Evolutionary conservation across 2,888 invertebrate species (phyloP), one percentile per base, ranked within the genome.

Genomic region (Bombyx huttoni): DNA sequence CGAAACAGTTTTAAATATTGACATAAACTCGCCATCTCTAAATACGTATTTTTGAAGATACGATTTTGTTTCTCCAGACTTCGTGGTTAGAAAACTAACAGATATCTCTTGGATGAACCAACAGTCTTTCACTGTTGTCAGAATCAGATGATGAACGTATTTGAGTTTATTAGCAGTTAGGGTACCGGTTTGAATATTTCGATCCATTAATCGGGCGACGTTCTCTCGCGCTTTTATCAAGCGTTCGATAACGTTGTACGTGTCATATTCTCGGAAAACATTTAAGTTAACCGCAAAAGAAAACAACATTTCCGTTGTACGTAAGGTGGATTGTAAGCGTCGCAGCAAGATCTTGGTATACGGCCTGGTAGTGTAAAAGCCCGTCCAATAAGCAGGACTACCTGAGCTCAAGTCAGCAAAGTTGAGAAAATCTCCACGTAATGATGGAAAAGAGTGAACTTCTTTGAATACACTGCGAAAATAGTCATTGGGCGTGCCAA

Each of bases 121-220:
- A 57, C 85, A 86, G 54, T 80, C 75, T 63, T 70, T 81, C 0
- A 74, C 71, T 0, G 81, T 77, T 1, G 51, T 56, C 46, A 83
- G 52, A 52, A 85, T 75, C 92, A 94, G 64, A 91, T 82, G 46
- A 92, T 96, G 80, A 92, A 97, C 74, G 77, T 98, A 97, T 54
- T 93, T 92, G 91, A 97, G 94, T 0, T 96, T 95, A 59, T 91
- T 92, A 0, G 93, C 91, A 67, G 95, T 95, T 13, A 97, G 92
- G 0, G 98, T 98, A 3, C 98, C 98, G 0, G 98, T 97, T 52
- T 96, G 96, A n/a, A 98, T 98, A 75, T 99, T 98, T 68, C 98
- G 97, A 77, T 99, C 98, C 73, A 97, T 95, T 65, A 98, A 96
- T 33, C 98, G 89, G 0, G 94, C 98, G 52, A 97, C 89, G 91